These are phyloP conservation scores for Hydrolagus affinis DNA, from an alignment of 2,113 vertebrate species.

Conservation along the genomic window DNA sequence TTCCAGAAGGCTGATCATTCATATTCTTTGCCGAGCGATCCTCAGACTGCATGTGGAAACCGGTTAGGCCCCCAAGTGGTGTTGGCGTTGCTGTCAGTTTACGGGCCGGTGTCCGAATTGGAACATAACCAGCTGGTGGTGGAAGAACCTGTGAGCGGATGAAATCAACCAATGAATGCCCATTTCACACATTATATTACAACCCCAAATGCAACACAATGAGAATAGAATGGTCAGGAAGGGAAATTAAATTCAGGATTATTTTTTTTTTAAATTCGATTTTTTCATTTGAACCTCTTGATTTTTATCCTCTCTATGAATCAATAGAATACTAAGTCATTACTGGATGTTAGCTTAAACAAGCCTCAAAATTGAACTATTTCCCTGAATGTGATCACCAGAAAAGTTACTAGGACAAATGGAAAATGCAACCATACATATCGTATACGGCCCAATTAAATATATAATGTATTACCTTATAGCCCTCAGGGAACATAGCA, in stretches of 20 bases:
- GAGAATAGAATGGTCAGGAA: not conserved
- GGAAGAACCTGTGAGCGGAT: conserved; percentile 70
- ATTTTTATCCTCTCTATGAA: not conserved
- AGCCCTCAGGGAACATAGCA: conserved; percentile 97
- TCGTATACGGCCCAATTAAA: not conserved
- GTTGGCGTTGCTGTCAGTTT: conserved; percentile 95
- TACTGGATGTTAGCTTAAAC: not conserved
- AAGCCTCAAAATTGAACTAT: not conserved
- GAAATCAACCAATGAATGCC: not conserved
- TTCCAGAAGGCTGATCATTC: conserved; percentile 94
- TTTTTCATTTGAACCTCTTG: not conserved
- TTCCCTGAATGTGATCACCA: not conserved
- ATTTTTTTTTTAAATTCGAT: not conserved
- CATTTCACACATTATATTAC: not conserved
- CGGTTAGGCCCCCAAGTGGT: conserved; percentile 90
- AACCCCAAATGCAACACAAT: not conserved
- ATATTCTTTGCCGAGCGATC: conserved; percentile 90
- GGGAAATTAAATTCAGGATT: not conserved
- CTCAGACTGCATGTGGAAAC: conserved; percentile 96
- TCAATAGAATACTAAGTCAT: not conserved
- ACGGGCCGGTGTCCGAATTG: conserved; percentile 91
- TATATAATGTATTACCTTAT: conserved; percentile 66
- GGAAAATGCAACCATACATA: not conserved
- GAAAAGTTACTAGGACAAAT: not conserved
- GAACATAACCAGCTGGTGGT: conserved; percentile 91